phyloP scores from a whole-genome alignment of 2,888 invertebrate genomes.

The Drosophila cognata region DNA sequence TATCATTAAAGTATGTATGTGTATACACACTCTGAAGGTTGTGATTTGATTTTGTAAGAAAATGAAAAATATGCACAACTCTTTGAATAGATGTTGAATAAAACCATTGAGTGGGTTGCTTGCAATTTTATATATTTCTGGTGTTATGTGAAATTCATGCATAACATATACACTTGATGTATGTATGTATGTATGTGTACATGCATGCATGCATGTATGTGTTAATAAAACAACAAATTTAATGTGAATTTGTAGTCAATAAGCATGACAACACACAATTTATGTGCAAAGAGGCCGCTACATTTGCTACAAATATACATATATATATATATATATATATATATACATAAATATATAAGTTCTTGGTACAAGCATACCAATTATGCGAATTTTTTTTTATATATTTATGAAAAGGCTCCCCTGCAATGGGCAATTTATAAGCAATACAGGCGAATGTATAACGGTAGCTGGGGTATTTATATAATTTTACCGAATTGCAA shows the following conservation, averaged over 20 bases:
- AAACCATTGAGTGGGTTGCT: constrained; percentile 1
- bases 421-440: constrained; percentile 10
- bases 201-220: constrained; percentile 5
- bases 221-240: constrained; percentile 5
- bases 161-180: background rate
- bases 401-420: constrained; percentile 5
- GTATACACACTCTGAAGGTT: constrained; percentile 40
- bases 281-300: constrained; percentile 10
- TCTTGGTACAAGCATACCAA: background rate
- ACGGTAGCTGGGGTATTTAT: constrained; percentile 17
- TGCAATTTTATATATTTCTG: background rate
- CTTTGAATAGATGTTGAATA: background rate
- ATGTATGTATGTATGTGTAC: background rate
- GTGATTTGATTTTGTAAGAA: constrained; percentile 33
- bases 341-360: background rate
- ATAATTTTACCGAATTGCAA: constrained; percentile 11
- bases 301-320: background rate
- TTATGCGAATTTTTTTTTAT: background rate
- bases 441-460: background rate
- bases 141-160: constrained; percentile 6
- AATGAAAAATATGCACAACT: background rate
- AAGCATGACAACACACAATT: constrained; percentile 15
- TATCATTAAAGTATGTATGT: constrained; percentile 49
- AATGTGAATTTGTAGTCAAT: constrained; percentile 9
- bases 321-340: background rate